Conservation (phyloP, 2,113 vertebrate genomes). For the Corythaixoides concolor region DNA sequence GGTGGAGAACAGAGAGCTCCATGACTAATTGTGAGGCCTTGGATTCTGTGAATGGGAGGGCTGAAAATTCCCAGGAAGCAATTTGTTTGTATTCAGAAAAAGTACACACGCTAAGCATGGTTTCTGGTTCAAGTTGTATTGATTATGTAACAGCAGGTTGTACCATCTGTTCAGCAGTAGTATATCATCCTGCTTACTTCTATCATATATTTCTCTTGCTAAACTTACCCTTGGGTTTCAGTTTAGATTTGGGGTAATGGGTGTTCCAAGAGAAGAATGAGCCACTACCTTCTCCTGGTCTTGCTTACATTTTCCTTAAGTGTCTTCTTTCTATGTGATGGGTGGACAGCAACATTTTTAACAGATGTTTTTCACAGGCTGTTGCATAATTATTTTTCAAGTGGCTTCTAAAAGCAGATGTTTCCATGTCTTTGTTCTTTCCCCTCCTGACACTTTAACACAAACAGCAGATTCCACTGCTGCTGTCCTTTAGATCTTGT, state of each 20-base stretch:
- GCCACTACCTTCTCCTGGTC: not conserved
- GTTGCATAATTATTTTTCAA: constrained; percentile 68
- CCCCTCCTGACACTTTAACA: constrained; percentile 60
- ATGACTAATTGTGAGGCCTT: not conserved
- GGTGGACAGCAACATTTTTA: constrained; percentile 44
- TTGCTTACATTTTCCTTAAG: constrained; percentile 26
- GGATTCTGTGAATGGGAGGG: constrained; percentile 4
- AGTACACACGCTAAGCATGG: not conserved
- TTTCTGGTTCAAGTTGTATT: constrained; percentile 17
- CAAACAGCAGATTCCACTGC: constrained; percentile 53
- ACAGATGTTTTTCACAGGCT: constrained; percentile 63
- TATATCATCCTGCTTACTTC: not conserved
- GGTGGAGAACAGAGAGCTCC: not conserved
- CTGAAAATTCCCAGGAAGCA: not conserved
- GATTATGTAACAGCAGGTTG: constrained; percentile 55
- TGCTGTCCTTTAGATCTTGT: constrained; percentile 51
- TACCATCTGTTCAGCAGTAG: not conserved
- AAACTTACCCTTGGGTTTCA: not conserved
- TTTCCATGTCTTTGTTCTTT: constrained; percentile 64
- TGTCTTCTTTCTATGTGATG: constrained; percentile 27
- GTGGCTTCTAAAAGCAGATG: constrained; percentile 63
- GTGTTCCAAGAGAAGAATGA: not conserved
- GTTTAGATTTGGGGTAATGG: not conserved
- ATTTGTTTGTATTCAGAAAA: constrained; percentile 40
- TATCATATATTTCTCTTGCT: not conserved